phyloP scores from a whole-genome alignment of 2,888 invertebrate genomes.

The Yponomeuta plumbellus region DNA sequence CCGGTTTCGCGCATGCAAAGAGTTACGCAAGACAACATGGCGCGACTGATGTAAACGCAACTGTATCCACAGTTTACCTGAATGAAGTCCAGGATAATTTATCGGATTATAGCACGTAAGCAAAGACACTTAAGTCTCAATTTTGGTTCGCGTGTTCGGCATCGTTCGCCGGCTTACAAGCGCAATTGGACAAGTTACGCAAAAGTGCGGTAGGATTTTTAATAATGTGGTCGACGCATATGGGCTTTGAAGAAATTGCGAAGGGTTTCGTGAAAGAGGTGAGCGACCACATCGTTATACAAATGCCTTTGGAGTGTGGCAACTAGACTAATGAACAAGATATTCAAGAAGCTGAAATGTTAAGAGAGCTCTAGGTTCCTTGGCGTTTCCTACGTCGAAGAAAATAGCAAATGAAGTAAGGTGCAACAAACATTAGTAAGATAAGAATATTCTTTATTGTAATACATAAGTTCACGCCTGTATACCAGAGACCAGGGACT shows the following conservation, averaged over 20 bases:
- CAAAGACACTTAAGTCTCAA: neutral
- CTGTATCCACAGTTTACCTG: neutral
- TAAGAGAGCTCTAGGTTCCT: too few species aligned
- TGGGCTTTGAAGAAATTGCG: neutral
- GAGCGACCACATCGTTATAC: neutral
- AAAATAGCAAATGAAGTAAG: too few species aligned
- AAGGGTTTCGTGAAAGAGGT: neutral
- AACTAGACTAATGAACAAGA: neutral
- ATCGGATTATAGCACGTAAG: neutral
- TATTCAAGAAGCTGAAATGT: neutral
- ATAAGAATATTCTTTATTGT: too few species aligned
- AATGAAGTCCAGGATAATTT: neutral
- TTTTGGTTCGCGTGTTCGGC: neutral
- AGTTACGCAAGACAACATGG: conserved; percentile 4
- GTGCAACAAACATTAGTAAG: too few species aligned
- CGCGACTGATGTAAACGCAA: conserved; percentile 3
- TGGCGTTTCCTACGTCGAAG: too few species aligned
- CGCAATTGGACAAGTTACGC: neutral
- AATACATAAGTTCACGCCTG: too few species aligned
- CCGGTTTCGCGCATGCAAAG: conserved; percentile 1
- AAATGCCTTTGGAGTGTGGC: neutral
- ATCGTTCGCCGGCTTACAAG: neutral
- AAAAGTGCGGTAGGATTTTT: conserved; percentile 1
- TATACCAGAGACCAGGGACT: too few species aligned
- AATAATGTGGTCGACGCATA: conserved; percentile 1